Percentiles rank a stretch among this genome's conserved stretches.
These are phyloP conservation scores for Bedellia somnulentella DNA, from an alignment of 2,888 invertebrate genomes.

Conservation along the genomic window DNA sequence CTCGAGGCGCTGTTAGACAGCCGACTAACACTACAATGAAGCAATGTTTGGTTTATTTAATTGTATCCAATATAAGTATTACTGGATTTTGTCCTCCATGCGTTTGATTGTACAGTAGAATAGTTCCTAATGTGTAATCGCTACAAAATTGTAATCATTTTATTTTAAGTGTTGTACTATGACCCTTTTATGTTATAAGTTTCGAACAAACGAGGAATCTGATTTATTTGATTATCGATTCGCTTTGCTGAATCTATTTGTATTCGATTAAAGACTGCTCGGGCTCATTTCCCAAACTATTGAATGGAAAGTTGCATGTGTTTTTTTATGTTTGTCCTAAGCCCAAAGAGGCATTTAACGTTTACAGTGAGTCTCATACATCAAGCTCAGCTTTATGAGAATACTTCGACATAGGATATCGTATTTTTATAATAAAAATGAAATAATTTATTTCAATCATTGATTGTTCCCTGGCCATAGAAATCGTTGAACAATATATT, in stretches of 20 bases:
- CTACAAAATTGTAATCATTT: slow-evolving; percentile 50
- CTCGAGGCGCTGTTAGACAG: too few relatives aligned
- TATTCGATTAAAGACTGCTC: slow-evolving; percentile 52
- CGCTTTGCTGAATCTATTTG: slow-evolving; percentile 20
- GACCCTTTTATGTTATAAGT: slow-evolving; percentile 1
- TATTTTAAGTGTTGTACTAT: slow-evolving; percentile 20
- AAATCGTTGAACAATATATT: slow-evolving; percentile 34
- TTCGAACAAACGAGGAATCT: too few relatives aligned
- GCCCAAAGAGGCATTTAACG: slow-evolving; percentile 41
- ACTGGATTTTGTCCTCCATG: too few relatives aligned
- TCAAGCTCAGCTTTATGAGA: slow-evolving; percentile 49
- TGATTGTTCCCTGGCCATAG: too few relatives aligned
- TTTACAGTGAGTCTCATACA: slow-evolving; percentile 37
- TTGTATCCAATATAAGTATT: too few relatives aligned
- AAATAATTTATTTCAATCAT: too few relatives aligned
- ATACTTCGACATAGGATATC: slow-evolving; percentile 48
- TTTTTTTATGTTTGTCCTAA: slow-evolving; percentile 19
- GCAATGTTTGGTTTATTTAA: too few relatives aligned
- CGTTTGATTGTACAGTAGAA: slow-evolving; percentile 51
- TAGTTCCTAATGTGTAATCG: slow-evolving; percentile 57
- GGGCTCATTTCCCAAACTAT: slow-evolving; percentile 14
- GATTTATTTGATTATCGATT: too few relatives aligned
- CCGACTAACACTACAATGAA: too few relatives aligned
- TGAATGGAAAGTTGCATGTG: too few relatives aligned
- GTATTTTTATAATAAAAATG: slow-evolving; percentile 54